These are phyloP conservation scores for Crocallis elinguaria DNA, from an alignment of 2,888 invertebrate species.

Conservation along the genomic window DNA sequence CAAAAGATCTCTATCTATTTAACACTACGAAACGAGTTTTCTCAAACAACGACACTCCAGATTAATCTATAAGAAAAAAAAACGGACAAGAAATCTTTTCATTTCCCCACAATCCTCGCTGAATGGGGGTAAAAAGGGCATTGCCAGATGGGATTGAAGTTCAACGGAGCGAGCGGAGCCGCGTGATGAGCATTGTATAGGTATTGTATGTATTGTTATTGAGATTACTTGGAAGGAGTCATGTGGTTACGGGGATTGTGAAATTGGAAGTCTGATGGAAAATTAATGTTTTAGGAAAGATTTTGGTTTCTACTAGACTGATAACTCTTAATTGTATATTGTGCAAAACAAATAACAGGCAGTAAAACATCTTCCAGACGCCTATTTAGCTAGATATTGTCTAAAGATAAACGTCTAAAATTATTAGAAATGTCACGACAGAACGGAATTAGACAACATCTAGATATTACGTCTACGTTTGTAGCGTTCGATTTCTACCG, in stretches of 20 bases:
- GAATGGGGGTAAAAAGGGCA: conserved; percentile 52
- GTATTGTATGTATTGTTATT: conserved; percentile 60
- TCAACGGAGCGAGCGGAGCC: conserved; percentile 66
- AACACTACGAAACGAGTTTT: conserved; percentile 1
- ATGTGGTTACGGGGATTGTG: conserved; percentile 4
- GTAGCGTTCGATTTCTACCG: too few species aligned
- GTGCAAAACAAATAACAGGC: too few species aligned
- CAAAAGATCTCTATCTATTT: conserved; percentile 5
- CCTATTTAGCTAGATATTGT: too few species aligned
- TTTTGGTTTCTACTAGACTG: too few species aligned
- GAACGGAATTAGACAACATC: too few species aligned
- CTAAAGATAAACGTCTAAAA: too few species aligned
- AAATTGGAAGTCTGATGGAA: not conserved
- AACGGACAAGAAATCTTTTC: conserved; percentile 69
- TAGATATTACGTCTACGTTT: too few species aligned
- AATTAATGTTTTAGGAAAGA: not conserved
- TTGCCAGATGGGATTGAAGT: conserved; percentile 66
- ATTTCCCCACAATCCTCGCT: conserved; percentile 61
- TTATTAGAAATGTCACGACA: too few species aligned
- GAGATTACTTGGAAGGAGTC: conserved; percentile 43
- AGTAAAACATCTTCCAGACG: too few species aligned
- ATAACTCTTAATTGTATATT: too few species aligned
- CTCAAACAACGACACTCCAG: conserved; percentile 28
- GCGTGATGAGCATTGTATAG: conserved; percentile 64
- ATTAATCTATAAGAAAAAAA: conserved; percentile 51